Evolutionary conservation across 2,113 vertebrate genomes (phyloP), one percentile per base, ranked within the genome.

Genomic region (Chloropsis cyanopogon): DNA sequence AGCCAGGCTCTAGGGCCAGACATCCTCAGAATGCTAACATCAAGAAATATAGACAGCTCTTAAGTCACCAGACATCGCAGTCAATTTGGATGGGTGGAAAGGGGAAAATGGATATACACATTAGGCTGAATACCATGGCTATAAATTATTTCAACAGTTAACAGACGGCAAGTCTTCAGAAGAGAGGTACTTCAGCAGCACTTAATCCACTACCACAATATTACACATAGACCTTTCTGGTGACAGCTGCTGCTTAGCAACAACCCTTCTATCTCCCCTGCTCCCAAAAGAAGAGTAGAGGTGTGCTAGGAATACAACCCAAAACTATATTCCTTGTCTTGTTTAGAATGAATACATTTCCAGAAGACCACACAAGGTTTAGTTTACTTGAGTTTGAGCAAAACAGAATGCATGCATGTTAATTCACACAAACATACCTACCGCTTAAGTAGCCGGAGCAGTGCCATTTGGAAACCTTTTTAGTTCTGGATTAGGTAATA

Each of bases 121-220:
- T 6, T 82, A 69, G 21, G 26, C 56, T 73, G 60, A 89, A 78
- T 47, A 47, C 18, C 50, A 11, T 20, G 31, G 15, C n/a, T 88
- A 57, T 79, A 94, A 93, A 96, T 93, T 28, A 69, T 85, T 93
- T 85, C 31, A 85, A 69, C 53, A 44, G 69, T 49, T 71, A 95
- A 49, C 24, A 85, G 75, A 85, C 37, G 79, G 77, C 71, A 93
- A 91, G 41, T 29, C n/a, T 87, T 89, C 73, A 82, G 49, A 84
- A 87, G 31, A 65, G 37, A 94, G 47, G 50, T 64, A 76, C 78
- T 80, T 90, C 71, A 49, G 66, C 33, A 75, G 59, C 82, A 80
- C 63, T 93, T 72, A 90, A 92, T 94, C 66, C 53, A 76, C 73
- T 72, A 68, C 31, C 12, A 68, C 35, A 78, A 11, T 49, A 56